Percentiles rank a stretch among this genome's conserved stretches.
These are phyloP conservation scores for Condylostylus longicornis DNA, from an alignment of 1,140 invertebrate species.

Conservation along the genomic window DNA sequence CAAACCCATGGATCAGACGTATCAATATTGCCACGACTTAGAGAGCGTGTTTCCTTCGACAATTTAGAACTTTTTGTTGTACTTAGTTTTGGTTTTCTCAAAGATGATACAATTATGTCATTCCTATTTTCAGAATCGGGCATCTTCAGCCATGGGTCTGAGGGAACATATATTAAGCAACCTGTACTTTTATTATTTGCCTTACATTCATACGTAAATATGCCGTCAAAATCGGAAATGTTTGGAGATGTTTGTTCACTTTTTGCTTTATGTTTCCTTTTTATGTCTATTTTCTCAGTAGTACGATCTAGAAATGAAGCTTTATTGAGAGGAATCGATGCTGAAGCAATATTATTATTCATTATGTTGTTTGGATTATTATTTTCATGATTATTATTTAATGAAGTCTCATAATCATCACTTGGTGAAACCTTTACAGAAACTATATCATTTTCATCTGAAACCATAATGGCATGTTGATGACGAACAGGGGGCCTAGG, in stretches of 20 bases:
- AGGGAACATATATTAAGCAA: constrained; percentile 21
- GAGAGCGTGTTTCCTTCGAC: not conserved
- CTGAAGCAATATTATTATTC: not conserved
- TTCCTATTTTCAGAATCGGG: constrained; percentile 7
- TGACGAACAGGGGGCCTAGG: constrained; percentile 9
- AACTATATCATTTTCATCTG: constrained; percentile 8
- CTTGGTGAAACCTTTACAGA: constrained; percentile 5
- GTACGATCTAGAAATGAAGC: constrained; percentile 10
- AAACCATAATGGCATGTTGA: constrained; percentile 8
- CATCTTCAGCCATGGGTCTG: constrained; percentile 32
- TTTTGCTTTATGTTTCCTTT: constrained; percentile 10
- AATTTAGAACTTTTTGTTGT: not conserved
- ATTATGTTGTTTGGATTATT: no score
- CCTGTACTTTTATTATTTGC: constrained; percentile 22
- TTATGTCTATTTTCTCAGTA: constrained; percentile 14
- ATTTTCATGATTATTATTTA: no score
- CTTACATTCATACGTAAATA: constrained; percentile 13
- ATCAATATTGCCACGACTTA: constrained; percentile 5
- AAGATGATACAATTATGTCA: no score
- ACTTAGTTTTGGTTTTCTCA: no score
- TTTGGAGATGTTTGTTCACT: constrained; percentile 30
- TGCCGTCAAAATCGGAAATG: constrained; percentile 17
- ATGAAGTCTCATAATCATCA: constrained; percentile 2
- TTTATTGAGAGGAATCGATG: not conserved
- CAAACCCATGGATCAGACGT: constrained; percentile 4